phyloP scores from a whole-genome alignment of 2,113 vertebrate genomes.

The Arvicanthis niloticus region DNA sequence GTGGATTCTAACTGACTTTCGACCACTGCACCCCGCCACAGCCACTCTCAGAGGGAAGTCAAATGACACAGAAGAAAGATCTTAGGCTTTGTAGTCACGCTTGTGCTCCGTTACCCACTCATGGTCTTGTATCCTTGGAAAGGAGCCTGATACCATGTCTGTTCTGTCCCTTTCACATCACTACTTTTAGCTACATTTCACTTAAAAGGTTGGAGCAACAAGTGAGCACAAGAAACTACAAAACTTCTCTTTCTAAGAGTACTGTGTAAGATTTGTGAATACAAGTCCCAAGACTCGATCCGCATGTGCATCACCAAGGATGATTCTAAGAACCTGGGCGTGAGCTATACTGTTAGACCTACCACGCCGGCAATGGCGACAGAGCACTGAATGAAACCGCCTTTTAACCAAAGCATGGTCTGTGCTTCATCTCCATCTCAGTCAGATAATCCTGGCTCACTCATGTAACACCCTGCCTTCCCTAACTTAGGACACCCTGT shows the following conservation, averaged over 20 bases:
- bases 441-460: neutral
- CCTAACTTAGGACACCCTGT: neutral
- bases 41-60: neutral
- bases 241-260: neutral
- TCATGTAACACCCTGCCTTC: neutral
- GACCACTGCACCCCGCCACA: neutral
- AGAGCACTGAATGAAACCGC: neutral
- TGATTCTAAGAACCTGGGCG: neutral
- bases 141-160: neutral
- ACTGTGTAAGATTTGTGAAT: neutral
- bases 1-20: neutral
- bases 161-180: neutral
- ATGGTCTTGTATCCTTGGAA: neutral
- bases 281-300: neutral
- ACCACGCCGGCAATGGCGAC: neutral
- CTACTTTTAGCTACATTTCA: neutral
- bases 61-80: neutral
- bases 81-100: neutral
- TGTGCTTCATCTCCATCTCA: neutral
- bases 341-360: neutral
- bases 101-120: neutral
- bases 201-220: neutral
- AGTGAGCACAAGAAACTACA: neutral
- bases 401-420: neutral
- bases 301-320: neutral